Conservation (phyloP, 2,113 vertebrate genomes). For the Bothrops jararaca region DNA sequence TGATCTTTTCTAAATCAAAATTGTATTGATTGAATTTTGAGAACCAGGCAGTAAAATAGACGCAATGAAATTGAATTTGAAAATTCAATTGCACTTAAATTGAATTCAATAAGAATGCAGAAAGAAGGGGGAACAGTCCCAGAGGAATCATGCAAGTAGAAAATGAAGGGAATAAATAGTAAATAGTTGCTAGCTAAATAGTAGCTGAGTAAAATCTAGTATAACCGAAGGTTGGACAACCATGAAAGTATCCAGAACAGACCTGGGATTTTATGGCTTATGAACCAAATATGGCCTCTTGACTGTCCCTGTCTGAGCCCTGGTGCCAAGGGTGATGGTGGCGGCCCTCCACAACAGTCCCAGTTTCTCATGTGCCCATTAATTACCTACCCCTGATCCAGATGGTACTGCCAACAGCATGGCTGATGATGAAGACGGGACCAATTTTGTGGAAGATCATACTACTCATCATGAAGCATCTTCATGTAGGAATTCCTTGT, state of each 20-base stretch:
- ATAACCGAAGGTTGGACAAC: not conserved
- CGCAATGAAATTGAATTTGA: constrained; percentile 22
- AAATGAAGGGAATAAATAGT: not conserved
- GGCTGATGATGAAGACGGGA: not conserved
- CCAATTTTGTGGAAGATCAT: not conserved
- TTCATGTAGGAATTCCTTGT: not conserved
- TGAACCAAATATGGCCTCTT: not conserved
- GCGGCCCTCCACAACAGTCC: not conserved
- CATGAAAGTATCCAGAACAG: not conserved
- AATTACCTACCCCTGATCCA: not conserved
- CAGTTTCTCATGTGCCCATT: not conserved
- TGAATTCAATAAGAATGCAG: constrained; percentile 9
- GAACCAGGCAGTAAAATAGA: constrained; percentile 13
- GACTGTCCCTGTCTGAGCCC: not conserved
- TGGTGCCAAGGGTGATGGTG: too few species aligned
- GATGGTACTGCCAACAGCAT: not conserved
- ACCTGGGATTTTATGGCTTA: not conserved
- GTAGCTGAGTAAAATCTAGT: not conserved
- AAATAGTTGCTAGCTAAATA: not conserved
- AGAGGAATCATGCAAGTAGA: not conserved
- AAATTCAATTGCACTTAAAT: constrained; percentile 24
- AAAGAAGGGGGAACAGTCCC: not conserved
- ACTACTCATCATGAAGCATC: not conserved
- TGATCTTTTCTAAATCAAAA: constrained; percentile 21
- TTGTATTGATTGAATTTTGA: constrained; percentile 24